Base-by-base conservation (phyloP, 1,140 invertebrate species). In the Sycophila sp. region DNA sequence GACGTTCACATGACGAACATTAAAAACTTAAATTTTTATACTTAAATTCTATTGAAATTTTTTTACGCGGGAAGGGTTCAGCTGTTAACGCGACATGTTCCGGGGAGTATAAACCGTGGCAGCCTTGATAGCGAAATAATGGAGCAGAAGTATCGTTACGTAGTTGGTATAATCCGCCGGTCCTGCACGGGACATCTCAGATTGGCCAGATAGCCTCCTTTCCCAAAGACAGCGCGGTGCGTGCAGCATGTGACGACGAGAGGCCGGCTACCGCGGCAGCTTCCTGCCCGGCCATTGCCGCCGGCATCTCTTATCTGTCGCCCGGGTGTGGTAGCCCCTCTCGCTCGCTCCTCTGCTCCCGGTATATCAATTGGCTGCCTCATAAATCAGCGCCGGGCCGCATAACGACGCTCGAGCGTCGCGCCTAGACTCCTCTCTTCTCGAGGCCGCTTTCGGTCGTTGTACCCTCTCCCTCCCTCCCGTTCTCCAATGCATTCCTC, bases 291-390 rank as follows among this genome's bases (percentile, higher is more conserved):
- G 53, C 17, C 47, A 36, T 38, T 45, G 49, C 26, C 19, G 24
- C 24, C 28, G 34, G 28, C 47, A 26, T 34, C 63, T 65, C 49
- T 66, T 66, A 66, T 66, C 63, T 53, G 49, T 58, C n/a, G 26
- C 22, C 49, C 59, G 59, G 59, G 59, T 47, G 38, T 47, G 59
- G 59, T 32, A n/a, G 13, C 22, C 30, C 24, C n/a, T 24, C 45
- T 51, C 34, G 11, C 55, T 64, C 49, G 28, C 42, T 34, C 58
- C 1, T 38, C 4, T 15, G 26, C 24, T 30, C 15, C 10, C 42
- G 19, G 65, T 66, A 51, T 71, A 71, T 71, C 69, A 71, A 71
- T 71, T 66, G 69, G 62, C 62, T 28, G 62, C 8, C 38, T 64
- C 60, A 59, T 71, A 71, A 71, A 71, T 71, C 68, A 69, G 68